Percentiles rank a stretch among this genome's conserved stretches.
Conservation (phyloP, 2,888 invertebrate genomes). For the Athripsodes cinereus region DNA sequence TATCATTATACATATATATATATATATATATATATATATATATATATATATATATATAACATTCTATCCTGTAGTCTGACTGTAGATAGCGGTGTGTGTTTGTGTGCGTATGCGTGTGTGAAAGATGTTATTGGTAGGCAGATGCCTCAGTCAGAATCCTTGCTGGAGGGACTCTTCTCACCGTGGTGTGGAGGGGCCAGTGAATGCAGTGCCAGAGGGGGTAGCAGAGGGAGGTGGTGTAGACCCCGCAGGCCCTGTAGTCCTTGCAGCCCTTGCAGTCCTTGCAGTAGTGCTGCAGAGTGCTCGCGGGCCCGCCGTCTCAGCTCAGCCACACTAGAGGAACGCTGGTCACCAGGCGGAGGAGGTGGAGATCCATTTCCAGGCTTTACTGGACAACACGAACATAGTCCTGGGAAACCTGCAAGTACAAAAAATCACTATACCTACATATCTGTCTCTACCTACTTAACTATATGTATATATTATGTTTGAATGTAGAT, state of each 20-base stretch:
- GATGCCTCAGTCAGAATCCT: constrained; percentile 24
- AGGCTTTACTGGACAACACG: constrained; percentile 71
- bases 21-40: no score
- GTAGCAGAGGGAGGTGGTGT: constrained; percentile 37
- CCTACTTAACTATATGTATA: no score
- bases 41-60: no score
- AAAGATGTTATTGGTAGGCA: no score
- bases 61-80: no score
- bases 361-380: constrained; percentile 36
- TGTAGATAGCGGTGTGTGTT: background rate
- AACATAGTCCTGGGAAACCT: constrained; percentile 74
- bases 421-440: constrained; percentile 26
- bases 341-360: constrained; percentile 58
- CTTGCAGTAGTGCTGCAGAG: constrained; percentile 78
- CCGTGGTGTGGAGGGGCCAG: constrained; percentile 24
- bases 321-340: constrained; percentile 85
- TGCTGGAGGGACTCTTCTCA: constrained; percentile 6
- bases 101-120: background rate
- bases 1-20: no score
- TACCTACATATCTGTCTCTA: no score
- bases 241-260: constrained; percentile 41
- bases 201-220: constrained; percentile 27
- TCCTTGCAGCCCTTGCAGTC: constrained; percentile 61
- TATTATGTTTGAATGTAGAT: no score
- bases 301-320: constrained; percentile 92